These are phyloP conservation scores for Diachasma alloeum DNA, from an alignment of 1,140 invertebrate species.

Conservation along the genomic window DNA sequence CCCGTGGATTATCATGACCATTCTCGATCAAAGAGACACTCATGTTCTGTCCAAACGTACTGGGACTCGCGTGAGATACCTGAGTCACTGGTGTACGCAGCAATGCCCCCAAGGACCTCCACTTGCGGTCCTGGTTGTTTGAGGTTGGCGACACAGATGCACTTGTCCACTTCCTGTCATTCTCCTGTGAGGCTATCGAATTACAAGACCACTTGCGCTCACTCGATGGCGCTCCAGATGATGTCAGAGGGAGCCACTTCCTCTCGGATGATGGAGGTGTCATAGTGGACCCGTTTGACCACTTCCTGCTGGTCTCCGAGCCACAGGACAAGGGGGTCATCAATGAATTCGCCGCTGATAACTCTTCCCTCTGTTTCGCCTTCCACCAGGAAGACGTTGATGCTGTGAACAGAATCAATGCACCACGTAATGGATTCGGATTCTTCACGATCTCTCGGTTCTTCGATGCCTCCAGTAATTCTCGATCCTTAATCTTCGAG, in stretches of 20 bases:
- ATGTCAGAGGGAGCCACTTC: conserved; percentile 46
- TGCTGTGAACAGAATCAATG: conserved; percentile 56
- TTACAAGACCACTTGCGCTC: conserved; percentile 55
- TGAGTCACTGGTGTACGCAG: conserved; percentile 51
- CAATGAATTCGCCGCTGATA: conserved; percentile 25
- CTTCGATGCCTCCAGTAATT: conserved; percentile 38
- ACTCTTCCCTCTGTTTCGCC: conserved; percentile 56
- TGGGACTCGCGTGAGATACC: conserved; percentile 33
- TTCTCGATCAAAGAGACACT: conserved; percentile 54
- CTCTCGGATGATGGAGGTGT: conserved; percentile 49
- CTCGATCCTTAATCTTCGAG: conserved; percentile 39
- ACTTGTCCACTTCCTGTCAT: conserved; percentile 54
- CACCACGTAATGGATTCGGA: conserved; percentile 53
- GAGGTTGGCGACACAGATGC: conserved; percentile 48
- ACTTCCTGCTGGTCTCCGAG: conserved; percentile 37
- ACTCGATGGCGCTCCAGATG: conserved; percentile 41
- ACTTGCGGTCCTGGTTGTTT: conserved; percentile 56
- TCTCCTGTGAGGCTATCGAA: conserved; percentile 41
- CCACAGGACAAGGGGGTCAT: conserved; percentile 23
- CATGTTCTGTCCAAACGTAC: conserved; percentile 53
- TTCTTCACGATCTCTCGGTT: conserved; percentile 41
- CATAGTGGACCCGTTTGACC: conserved; percentile 39
- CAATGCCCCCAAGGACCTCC: conserved; percentile 65
- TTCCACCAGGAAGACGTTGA: conserved; percentile 64
- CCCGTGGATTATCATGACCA: background rate